Evolutionary conservation across 92 coral and sea anemone genomes (phyloP), one percentile per base, ranked within the genome.

Genomic region (Virgularia gustaviana): DNA sequence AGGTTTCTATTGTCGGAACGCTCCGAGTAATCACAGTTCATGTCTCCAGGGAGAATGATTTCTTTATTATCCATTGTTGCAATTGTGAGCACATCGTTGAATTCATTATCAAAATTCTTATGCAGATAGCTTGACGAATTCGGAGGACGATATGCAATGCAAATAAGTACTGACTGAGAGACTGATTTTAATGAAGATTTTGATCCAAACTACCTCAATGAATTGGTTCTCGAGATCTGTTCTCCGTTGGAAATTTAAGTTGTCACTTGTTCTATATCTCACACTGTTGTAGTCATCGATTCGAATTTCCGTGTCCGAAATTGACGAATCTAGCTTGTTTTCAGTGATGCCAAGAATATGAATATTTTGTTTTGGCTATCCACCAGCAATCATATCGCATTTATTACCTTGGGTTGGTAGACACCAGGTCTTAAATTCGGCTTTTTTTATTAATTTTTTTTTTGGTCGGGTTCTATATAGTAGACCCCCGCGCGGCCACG

Each of bases 31-130:
- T 36, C 41, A 36, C 47, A 33, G 24, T 62, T 62, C 49, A 36
- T 35, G 60, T 62, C 70, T 13, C 70, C 70, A 13, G 49, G n/a
- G 28, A 62, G 70, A 36, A 62, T 62, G 25, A 28, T 35, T 36
- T 62, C 70, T 33, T 54, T 54, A 22, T 54, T 54, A 2, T 54
- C 60, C 60, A 22, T 9, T 22, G 30, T 54, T 54, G 60, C 60
- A 10, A 35, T 54, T 9, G 60, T 9, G 4, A 54, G 28, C 28
- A 54, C 6, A 54, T 54, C 31, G 30, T 54, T 54, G n/a, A 54
- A 54, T 9, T 9, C 60, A 54, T 22, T 9, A 2, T 54, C 29
- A 54, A 54, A 54, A 22, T 54, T 54, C 30, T 54, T 54, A 54
- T 54, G 24, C 30, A 54, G 13, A 54, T 54, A 54, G 27, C 29